Base-by-base conservation (phyloP, 2,797 vertebrate genomes). In the Sternotherus odoratus region DNA sequence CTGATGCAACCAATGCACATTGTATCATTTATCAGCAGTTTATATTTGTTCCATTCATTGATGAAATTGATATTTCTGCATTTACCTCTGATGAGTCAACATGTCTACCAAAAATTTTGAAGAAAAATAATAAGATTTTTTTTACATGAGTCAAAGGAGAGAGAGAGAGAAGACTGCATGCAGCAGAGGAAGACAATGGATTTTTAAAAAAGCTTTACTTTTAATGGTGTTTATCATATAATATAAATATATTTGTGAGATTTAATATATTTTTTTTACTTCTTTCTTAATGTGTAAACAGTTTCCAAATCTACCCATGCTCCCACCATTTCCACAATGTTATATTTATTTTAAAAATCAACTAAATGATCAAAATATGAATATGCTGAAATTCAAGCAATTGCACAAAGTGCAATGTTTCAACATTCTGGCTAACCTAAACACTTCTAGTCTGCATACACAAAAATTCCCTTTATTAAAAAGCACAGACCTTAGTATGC, bases 401-500 rank as follows among this genome's bases (percentile, higher is more conserved):
- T n/a, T 86, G 10, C 6, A 36, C 30, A 8, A 56, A 5, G 60
- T 90, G 36, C 26, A 72, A 3, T 78, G 39, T 69, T 51, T 91
- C n/a, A 72, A 46, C 8, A 33, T 74, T 79, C 24, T 13, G 48
- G 56, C 49, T 79, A 92, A 86, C 19, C 63, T 79, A 28, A 51
- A 63, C 28, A n/a, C 54, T 85, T 89, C 57, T 82, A 75, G 77
- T 85, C 63, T 84, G 28, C 36, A 46, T 63, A 79, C 66, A 74
- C 60, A 49, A 87, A 86, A 46, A 86, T 78, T 6, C 1, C 36
- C 77, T 5, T 77, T 92, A 79, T 82, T 88, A 56, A 93, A 93
- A 96, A 93, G 54, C 82, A 91, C 95, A 96, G 98, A 99, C 99
- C 99, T 99, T 99, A 78, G 98, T 96, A 96, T 98, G 97, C 97